phyloP scores from a whole-genome alignment of 1,140 invertebrate genomes.

The Schlechtendalia chinensis region DNA sequence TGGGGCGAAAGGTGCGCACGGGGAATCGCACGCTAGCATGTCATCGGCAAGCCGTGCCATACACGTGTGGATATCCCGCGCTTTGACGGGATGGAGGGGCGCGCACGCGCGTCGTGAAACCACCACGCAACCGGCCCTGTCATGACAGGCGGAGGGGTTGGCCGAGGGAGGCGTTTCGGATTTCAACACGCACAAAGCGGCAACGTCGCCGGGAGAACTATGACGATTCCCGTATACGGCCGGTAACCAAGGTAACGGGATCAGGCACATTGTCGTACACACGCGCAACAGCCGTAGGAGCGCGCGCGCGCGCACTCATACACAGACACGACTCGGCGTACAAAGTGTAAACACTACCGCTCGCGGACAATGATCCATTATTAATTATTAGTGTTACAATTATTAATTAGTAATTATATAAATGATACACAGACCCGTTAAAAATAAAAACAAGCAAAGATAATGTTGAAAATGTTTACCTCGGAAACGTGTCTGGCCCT shows the following conservation, averaged over 20 bases:
- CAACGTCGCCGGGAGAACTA: slow-evolving; percentile 32
- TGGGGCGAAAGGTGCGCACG: too few relatives aligned
- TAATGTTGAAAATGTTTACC: slow-evolving; percentile 1
- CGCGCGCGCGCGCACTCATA: background rate
- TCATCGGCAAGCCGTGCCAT: too few relatives aligned
- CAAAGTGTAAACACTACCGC: background rate
- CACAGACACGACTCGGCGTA: background rate
- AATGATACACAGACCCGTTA: too few relatives aligned
- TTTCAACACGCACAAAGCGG: slow-evolving; percentile 26
- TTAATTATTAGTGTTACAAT: too few relatives aligned
- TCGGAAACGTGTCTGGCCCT: slow-evolving; percentile 45
- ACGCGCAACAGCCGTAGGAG: slow-evolving; percentile 23
- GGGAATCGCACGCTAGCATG: too few relatives aligned
- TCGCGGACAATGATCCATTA: too few relatives aligned
- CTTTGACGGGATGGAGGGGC: too few relatives aligned
- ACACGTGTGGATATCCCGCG: too few relatives aligned
- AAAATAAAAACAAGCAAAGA: background rate
- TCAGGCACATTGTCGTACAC: slow-evolving; percentile 23
- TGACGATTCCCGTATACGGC: slow-evolving; percentile 38
- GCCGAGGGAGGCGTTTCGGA: slow-evolving; percentile 34
- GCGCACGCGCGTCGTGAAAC: background rate
- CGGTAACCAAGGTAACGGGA: slow-evolving; percentile 48
- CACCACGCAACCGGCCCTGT: background rate
- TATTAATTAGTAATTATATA: too few relatives aligned
- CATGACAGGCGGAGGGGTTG: background rate